Conservation (phyloP, 2,113 vertebrate species). For the Uria lomvia region DNA sequence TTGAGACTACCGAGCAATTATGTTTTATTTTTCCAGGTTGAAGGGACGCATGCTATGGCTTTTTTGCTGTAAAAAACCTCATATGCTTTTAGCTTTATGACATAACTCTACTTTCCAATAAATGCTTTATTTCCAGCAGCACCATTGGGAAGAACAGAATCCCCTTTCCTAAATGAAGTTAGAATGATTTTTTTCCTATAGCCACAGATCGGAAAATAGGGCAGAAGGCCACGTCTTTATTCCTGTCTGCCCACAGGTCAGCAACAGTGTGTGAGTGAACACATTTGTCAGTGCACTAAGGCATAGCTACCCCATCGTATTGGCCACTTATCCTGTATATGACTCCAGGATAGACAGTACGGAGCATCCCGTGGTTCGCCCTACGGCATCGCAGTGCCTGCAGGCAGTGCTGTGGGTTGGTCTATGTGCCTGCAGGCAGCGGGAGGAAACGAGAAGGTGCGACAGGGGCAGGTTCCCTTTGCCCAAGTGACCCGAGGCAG, state of each 20-base stretch:
- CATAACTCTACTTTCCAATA: neutral
- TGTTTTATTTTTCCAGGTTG: neutral
- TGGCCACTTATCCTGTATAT: fast-evolving
- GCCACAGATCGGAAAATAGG: slow-evolving; percentile 3
- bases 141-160: neutral
- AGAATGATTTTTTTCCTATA: slow-evolving; percentile 22
- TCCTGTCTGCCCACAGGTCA: neutral
- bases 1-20: neutral
- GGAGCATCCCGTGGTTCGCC: neutral
- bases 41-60: neutral
- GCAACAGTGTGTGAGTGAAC: fast-evolving
- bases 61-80: neutral
- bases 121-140: slow-evolving; percentile 4
- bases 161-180: neutral
- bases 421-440: neutral
- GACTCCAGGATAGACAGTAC: neutral
- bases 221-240: neutral
- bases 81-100: neutral
- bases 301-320: neutral
- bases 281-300: neutral
- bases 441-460: fast-evolving
- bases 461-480: neutral
- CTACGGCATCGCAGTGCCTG: fast-evolving
- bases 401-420: neutral
- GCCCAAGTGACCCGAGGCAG: neutral